Conservation (phyloP, 2,888 invertebrate species). For the Dolichopus griseipennis region DNA sequence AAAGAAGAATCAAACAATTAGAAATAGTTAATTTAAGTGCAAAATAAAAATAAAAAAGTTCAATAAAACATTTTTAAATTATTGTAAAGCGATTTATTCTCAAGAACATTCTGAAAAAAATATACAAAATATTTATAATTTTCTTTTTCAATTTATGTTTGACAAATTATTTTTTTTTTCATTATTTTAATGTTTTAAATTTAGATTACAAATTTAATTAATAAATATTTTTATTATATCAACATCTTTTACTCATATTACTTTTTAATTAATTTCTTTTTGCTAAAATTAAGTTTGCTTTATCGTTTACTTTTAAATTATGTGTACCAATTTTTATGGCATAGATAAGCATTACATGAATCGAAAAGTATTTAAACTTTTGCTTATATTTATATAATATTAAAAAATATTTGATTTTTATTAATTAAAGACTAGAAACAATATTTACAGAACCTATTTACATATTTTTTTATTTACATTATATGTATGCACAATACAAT, state of each 20-base stretch:
- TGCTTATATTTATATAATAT: background rate
- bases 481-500: background rate
- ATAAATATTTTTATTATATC: too few relatives aligned
- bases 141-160: background rate
- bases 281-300: background rate
- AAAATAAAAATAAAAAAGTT: too few relatives aligned
- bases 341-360: background rate
- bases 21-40: too few relatives aligned
- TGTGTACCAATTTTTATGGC: background rate
- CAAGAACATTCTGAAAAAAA: background rate
- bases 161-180: too few relatives aligned
- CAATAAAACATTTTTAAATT: too few relatives aligned
- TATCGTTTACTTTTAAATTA: background rate
- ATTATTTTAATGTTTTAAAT: too few relatives aligned
- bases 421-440: background rate
- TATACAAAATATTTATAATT: background rate
- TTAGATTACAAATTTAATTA: too few relatives aligned
- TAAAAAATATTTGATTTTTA: background rate
- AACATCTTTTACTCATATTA: background rate
- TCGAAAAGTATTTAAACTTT: too few relatives aligned
- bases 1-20: slow-evolving; percentile 29
- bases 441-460: background rate
- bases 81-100: background rate
- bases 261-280: background rate
- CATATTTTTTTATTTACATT: background rate